A percentile compares a stretch with the other conserved stretches of the same genome.
These are phyloP conservation scores for Notarius quadriscutis DNA, from an alignment of 2,113 vertebrate species.

Conservation along the genomic window DNA sequence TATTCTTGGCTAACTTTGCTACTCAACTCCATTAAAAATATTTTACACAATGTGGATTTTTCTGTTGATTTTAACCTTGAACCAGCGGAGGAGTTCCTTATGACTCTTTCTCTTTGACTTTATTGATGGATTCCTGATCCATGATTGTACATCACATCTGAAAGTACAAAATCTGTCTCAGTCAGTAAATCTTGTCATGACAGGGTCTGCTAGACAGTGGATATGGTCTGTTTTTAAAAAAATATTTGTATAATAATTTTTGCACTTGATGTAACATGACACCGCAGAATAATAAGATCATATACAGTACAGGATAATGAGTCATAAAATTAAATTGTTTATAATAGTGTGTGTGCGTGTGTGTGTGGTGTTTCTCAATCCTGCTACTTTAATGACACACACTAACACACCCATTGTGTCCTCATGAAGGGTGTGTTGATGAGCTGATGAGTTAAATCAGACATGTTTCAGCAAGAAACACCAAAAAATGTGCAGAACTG, in stretches of 20 bases:
- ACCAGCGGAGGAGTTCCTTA: neutral
- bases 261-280: neutral
- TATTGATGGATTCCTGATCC: neutral
- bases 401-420: constrained; percentile 27
- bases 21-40: neutral
- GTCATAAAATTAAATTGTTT: neutral
- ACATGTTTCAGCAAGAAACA: constrained; percentile 23
- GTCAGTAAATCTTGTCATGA: neutral
- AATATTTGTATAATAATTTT: neutral
- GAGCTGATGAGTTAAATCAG: constrained; percentile 27
- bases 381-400: constrained; percentile 11
- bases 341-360: neutral
- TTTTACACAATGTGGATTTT: neutral
- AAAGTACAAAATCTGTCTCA: neutral
- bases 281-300: neutral
- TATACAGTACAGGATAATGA: neutral
- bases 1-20: neutral
- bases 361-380: constrained; percentile 17
- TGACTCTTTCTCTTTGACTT: neutral
- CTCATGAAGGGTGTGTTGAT: constrained; percentile 28
- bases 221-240: too few relatives aligned
- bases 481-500: constrained; percentile 5
- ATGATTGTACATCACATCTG: neutral
- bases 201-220: neutral
- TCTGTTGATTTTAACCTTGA: neutral